A percentile compares a stretch with the other conserved stretches of the same genome.
Evolutionary conservation across 2,113 vertebrate species (phyloP).

Genomic region (Rallus limicola): DNA sequence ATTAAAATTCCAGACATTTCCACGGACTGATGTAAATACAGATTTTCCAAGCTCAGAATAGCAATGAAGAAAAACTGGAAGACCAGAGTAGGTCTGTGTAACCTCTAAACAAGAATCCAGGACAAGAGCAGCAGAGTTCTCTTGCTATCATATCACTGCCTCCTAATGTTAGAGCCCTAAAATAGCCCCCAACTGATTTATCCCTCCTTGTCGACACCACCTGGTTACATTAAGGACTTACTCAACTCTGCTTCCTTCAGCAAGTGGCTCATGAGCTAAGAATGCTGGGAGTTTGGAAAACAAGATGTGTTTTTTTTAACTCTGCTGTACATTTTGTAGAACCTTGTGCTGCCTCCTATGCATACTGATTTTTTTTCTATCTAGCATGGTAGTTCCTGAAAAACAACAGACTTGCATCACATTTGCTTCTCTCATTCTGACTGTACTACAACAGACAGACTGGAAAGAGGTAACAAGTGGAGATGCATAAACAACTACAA

Average conservation of each 20-base stretch:
- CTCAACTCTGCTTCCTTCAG: background rate
- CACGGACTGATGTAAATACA: background rate
- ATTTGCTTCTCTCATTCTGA: background rate
- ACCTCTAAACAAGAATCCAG: background rate
- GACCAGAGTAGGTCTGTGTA: background rate
- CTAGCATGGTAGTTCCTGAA: background rate
- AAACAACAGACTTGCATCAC: background rate
- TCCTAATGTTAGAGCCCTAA: accelerated
- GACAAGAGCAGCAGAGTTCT: background rate
- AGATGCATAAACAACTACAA: background rate
- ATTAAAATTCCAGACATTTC: background rate
- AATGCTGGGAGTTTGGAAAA: background rate
- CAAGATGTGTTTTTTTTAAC: background rate
- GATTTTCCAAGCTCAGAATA: background rate
- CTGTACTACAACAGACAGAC: background rate
- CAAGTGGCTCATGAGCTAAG: background rate
- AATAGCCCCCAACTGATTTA: background rate
- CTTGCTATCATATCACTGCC: background rate
- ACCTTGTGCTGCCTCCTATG: background rate
- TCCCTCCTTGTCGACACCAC: background rate
- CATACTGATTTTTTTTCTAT: background rate
- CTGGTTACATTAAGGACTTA: background rate
- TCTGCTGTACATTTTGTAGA: background rate
- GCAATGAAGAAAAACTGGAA: background rate
- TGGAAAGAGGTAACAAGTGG: background rate